Base-by-base conservation (phyloP, 1,140 invertebrate species). In the Neodiprion pinetum region DNA sequence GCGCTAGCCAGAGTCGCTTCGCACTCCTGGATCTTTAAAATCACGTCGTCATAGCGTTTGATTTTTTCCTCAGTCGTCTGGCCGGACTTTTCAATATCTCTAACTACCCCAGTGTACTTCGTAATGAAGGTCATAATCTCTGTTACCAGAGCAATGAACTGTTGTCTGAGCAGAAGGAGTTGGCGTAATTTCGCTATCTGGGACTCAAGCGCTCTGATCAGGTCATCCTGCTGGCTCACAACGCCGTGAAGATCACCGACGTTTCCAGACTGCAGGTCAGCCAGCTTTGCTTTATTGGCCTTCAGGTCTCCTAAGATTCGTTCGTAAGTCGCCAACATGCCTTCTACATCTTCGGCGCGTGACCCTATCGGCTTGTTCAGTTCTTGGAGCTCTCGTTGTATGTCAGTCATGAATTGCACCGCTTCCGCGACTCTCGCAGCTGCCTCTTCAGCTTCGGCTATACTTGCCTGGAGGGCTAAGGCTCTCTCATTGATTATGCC, bases 121-220 rank as follows among this genome's bases (percentile, higher is more conserved):
- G 93, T 91, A 47, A 98, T 94, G 77, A 97, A 96, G 8, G 93
- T 94, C 80, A 94, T 93, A 68, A 98, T 96, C 85, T 97, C 96
- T 66, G 94, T 94, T 40, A 97, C 93, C 8, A 98, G 85, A 1
- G 94, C 92, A 67, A 96, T 92, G 83, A 95, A 98, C 80, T 97
- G 96, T 85, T 98, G 96, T 49, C 96, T 90, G 0, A 97, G 83
- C 0, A 95, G 81, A 2, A 98, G 82, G 0, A 96, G 87, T 78
- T 95, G 93, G 76, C 94, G 92, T 1, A 96, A 86, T 85, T 92
- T 93, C 0, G 93, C 92, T 76, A 96, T 93, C 85, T 97, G 95
- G 71, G 95, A 93, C 89, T 97, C 96, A 75, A 97, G 93, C 1
- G 91, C 90, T 77, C 91, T 91, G 78, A 96, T 95, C 21, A 96